Evolutionary conservation across 2,797 vertebrate species (phyloP), one percentile per base, ranked within the genome.

Genomic region (Uromys caudimaculatus): DNA sequence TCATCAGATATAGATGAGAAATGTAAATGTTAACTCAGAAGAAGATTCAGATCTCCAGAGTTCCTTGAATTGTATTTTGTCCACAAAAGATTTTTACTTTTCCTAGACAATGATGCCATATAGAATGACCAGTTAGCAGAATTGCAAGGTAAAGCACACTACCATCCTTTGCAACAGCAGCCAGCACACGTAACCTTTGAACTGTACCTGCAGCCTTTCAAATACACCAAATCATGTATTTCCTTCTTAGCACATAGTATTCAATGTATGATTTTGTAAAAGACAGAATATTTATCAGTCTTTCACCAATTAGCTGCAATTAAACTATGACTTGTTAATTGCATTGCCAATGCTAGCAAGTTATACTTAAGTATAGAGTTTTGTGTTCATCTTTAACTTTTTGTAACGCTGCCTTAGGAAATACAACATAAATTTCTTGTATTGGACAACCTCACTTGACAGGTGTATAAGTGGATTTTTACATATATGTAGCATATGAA

Each of bases 311-410:
- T 2, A 38, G 89, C 38, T 90, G 3, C 11, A 58, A 16, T 86
- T 73, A 29, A 81, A 52, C 17, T 86, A 69, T 16, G 32, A 77
- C 79, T 78, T 24, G 0, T 50, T 78, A 89, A 86, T 16, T 9
- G 14, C 8, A 60, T 47, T 69, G 44, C 71, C 41, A 67, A 29
- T 56, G 82, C 1, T 79, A 21, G 9, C 71, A 84, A 82, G 35
- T n/a, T 16, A 32, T 60, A 23, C 29, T 35, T 78, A 29, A 77
- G 16, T 3, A 35, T 60, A 84, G 16, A 90, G 14, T 7, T 87
- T 83, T 73, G 1, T n/a, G 52, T 94, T 96, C 86, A 73, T 11
- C 2, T 41, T 78, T 92, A 87, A 50, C 47, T 78, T 17, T 92
- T 5, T 21, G 10, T 9, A 93, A 27, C 52, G 54, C 44, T 13